Percentiles rank a stretch among this genome's conserved stretches.
phyloP scores from a whole-genome alignment of 2,888 invertebrate genomes.

The Epinotia ramella region DNA sequence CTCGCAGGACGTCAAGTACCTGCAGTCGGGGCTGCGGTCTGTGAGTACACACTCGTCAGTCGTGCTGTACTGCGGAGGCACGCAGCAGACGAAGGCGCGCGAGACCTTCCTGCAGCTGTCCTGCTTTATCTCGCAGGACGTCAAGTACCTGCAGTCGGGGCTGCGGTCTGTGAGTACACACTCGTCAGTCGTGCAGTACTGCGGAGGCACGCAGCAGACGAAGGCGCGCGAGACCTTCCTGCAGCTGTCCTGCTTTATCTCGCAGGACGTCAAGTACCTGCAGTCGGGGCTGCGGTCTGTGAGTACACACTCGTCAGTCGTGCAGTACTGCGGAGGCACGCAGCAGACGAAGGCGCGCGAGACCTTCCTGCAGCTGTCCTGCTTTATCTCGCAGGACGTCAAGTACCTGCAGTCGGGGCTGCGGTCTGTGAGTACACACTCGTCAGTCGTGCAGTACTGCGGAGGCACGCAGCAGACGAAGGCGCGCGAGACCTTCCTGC shows the following conservation, averaged over 20 bases:
- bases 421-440: slow-evolving; percentile 86
- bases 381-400: slow-evolving; percentile 98
- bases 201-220: slow-evolving; percentile 59
- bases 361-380: slow-evolving; percentile 97
- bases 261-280: slow-evolving; percentile 97
- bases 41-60: slow-evolving; percentile 64
- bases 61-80: slow-evolving; percentile 97
- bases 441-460: slow-evolving; percentile 96
- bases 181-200: no score
- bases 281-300: slow-evolving; percentile 95
- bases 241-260: slow-evolving; percentile 99
- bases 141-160: slow-evolving; percentile 98
- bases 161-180: slow-evolving; percentile 87
- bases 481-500: slow-evolving; percentile 90
- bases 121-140: slow-evolving; percentile 98
- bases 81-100: slow-evolving; percentile 90
- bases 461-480: slow-evolving; percentile 93
- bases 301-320: slow-evolving; percentile 86
- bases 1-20: slow-evolving; percentile 96
- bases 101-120: slow-evolving; percentile 94
- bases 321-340: slow-evolving; percentile 97
- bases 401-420: slow-evolving; percentile 98
- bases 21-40: slow-evolving; percentile 96
- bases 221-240: slow-evolving; percentile 89
- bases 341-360: slow-evolving; percentile 92